phyloP scores from a whole-genome alignment of 2,113 vertebrate species.

The Rostratula benghalensis region DNA sequence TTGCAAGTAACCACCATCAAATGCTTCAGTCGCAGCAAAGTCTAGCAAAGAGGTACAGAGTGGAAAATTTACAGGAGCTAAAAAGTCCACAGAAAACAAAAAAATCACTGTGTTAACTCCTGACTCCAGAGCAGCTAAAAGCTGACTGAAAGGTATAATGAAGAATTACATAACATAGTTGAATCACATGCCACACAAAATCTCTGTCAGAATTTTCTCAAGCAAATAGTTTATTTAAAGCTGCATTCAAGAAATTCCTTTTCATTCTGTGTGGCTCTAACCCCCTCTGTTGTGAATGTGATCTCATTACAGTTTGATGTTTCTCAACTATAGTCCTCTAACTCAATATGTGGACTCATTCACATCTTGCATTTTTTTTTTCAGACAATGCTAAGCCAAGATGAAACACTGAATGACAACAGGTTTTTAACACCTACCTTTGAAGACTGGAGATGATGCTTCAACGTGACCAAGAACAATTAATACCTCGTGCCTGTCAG shows the following conservation, averaged over 20 bases:
- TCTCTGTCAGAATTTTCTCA: not conserved
- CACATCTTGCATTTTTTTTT: constrained; percentile 48
- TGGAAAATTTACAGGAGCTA: not conserved
- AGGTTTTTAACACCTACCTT: constrained; percentile 72
- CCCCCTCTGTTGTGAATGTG: not conserved
- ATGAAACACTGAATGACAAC: constrained; percentile 83
- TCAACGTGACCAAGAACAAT: constrained; percentile 6
- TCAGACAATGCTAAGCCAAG: constrained; percentile 86
- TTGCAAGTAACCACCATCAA: not conserved
- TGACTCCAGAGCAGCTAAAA: not conserved
- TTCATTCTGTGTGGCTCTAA: not conserved
- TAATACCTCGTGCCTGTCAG: constrained; percentile 1
- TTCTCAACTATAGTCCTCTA: not conserved
- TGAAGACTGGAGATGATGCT: constrained; percentile 72
- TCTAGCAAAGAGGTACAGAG: not conserved
- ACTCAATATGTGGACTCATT: not conserved
- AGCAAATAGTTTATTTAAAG: not conserved
- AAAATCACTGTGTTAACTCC: not conserved
- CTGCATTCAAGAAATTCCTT: not conserved
- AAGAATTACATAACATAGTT: not conserved
- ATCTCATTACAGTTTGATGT: not conserved
- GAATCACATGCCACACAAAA: not conserved
- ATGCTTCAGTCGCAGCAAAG: not conserved
- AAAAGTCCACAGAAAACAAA: not conserved
- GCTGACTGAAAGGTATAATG: not conserved